Base-by-base conservation (phyloP, 2,113 vertebrate genomes). In the Fregetta grallaria region DNA sequence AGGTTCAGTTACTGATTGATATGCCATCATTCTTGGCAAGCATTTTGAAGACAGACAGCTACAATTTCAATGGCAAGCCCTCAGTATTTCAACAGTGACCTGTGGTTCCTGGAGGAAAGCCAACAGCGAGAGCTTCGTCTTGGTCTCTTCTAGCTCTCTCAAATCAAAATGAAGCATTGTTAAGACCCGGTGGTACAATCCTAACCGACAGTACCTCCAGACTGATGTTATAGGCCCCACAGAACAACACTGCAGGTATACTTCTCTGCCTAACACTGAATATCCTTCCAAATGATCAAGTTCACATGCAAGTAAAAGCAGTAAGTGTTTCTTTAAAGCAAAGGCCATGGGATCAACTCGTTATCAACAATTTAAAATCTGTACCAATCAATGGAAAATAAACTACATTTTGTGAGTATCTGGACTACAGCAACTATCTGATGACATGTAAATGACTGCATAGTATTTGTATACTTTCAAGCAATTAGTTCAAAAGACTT, bases 311-410 rank as follows among this genome's bases (percentile, higher is more conserved):
- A 71, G 7, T 17, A 55, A 91, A 86, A 78, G 58, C 3, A 30
- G 16, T 6, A 63, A 71, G 13, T 8, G 7, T 55, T 56, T 56
- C 47, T 63, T 5, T 42, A 19, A 85, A 71, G 44, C 9, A 83
- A 73, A 63, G 44, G 50, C 44, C 72, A 83, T 8, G 30, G 30
- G n/a, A 84, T 61, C n/a, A 86, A 88, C 21, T 61, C 38, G 63
- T 66, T 78, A 56, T 44, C 93, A 86, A 95, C 40, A 63, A 72
- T 16, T 18, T 49, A 70, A 72, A 42, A 74, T 52, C 50, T 73
- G 90, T 65, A 81, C 15, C 81, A 70, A 55, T 53, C 65, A 95
- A 78, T 59, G 36, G 68, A 94, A 93, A 95, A 79, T n/a, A 93
- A 90, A 81, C 42, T 65, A 56, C 49, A 25, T 67, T 86, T 49